Percentiles rank a stretch among this genome's conserved stretches.
Conservation (phyloP, 2,797 vertebrate species). For the Momotus momota region DNA sequence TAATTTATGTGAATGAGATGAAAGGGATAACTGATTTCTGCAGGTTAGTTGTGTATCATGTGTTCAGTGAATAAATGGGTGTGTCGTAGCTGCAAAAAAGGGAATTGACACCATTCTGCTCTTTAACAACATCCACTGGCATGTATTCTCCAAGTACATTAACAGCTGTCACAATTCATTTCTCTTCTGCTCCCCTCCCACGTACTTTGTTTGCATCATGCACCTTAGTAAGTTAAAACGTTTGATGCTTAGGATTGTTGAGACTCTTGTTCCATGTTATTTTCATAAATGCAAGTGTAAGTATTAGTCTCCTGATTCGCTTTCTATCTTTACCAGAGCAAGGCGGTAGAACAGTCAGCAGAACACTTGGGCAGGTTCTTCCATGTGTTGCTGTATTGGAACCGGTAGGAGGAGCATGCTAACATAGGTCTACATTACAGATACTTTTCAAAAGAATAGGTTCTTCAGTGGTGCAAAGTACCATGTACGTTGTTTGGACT, state of each 20-base stretch:
- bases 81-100: slow-evolving; percentile 27
- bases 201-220: background rate
- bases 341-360: background rate
- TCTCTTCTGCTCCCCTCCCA: slow-evolving; percentile 3
- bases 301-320: background rate
- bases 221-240: background rate
- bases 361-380: background rate
- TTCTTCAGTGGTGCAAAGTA: background rate
- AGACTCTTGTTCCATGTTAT: background rate
- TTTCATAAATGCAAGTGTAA: background rate
- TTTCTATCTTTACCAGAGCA: background rate
- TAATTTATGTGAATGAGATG: slow-evolving; percentile 15
- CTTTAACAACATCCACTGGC: background rate
- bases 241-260: background rate
- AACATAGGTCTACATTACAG: background rate
- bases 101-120: slow-evolving; percentile 8
- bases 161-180: slow-evolving; percentile 11
- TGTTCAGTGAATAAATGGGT: slow-evolving; percentile 1
- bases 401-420: background rate
- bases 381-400: background rate
- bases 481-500: background rate
- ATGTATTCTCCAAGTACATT: background rate
- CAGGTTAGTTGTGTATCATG: background rate
- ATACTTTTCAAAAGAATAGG: background rate
- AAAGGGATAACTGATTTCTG: slow-evolving; percentile 20